phyloP scores from a whole-genome alignment of 1,140 invertebrate species.

The Eulimnadia texana region DNA sequence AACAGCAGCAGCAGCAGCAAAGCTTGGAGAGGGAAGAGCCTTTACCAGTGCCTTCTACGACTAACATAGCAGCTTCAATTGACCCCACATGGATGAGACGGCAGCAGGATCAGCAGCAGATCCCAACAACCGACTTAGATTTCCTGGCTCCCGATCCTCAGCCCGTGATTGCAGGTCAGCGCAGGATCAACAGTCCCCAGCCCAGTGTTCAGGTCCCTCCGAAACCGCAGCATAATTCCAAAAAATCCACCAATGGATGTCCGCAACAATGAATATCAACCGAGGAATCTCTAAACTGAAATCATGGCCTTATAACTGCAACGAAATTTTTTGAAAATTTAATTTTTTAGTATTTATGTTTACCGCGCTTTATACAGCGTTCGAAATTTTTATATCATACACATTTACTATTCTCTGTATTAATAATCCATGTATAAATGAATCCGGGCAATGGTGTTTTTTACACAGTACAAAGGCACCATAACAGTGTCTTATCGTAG shows the following conservation, averaged over 20 bases:
- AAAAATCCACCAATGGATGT: slow-evolving; percentile 2
- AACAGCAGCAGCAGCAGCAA: background rate
- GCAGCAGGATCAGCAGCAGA: background rate
- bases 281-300: background rate
- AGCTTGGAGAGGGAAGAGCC: background rate
- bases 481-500: too few relatives aligned
- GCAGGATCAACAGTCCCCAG: background rate
- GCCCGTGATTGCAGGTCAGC: slow-evolving; percentile 2
- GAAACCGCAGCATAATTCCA: background rate
- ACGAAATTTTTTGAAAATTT: too few relatives aligned
- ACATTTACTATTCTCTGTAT: too few relatives aligned
- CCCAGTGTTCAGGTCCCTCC: background rate
- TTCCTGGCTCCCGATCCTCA: slow-evolving; percentile 30
- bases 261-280: slow-evolving; percentile 3
- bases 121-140: slow-evolving; percentile 22
- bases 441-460: too few relatives aligned
- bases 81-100: slow-evolving; percentile 1
- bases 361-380: background rate
- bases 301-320: background rate
- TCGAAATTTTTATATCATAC: too few relatives aligned
- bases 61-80: slow-evolving; percentile 3
- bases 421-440: too few relatives aligned
- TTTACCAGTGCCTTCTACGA: background rate
- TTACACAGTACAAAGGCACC: too few relatives aligned
- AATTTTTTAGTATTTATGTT: too few relatives aligned